phyloP scores from a whole-genome alignment of 2,797 vertebrate species.

The Zenarchopterus dispar region DNA sequence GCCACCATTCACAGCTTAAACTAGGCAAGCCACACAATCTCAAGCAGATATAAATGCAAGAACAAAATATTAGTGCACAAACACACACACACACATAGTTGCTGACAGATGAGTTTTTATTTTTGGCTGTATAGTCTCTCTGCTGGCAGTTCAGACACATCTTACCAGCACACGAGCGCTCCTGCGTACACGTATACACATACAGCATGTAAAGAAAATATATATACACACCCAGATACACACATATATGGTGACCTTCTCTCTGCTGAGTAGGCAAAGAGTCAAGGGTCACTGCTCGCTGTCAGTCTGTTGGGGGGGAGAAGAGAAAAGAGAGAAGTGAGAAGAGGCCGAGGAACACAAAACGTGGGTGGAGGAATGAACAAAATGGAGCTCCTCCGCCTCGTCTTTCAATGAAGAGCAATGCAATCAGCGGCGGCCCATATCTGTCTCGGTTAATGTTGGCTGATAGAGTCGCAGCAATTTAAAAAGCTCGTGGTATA shows the following conservation, averaged over 20 bases:
- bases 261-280: slow-evolving; percentile 80
- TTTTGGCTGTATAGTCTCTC: slow-evolving; percentile 78
- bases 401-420: slow-evolving; percentile 72
- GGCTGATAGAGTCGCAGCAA: slow-evolving; percentile 66
- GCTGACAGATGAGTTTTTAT: slow-evolving; percentile 81
- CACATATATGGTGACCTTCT: slow-evolving; percentile 74
- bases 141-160: slow-evolving; percentile 76
- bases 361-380: slow-evolving; percentile 52
- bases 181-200: slow-evolving; percentile 44
- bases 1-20: slow-evolving; percentile 55
- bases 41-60: slow-evolving; percentile 57
- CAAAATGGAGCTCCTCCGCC: slow-evolving; percentile 45
- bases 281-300: slow-evolving; percentile 79
- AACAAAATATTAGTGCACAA: slow-evolving; percentile 47
- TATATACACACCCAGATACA: slow-evolving; percentile 31
- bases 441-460: slow-evolving; percentile 72
- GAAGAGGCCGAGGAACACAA: slow-evolving; percentile 47
- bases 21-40: slow-evolving; percentile 56
- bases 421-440: slow-evolving; percentile 69
- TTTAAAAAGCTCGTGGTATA: slow-evolving; percentile 66
- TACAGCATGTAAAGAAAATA: slow-evolving; percentile 42
- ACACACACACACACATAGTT: slow-evolving; percentile 34
- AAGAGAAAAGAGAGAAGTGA: slow-evolving; percentile 35
- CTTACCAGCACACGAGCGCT: slow-evolving; percentile 47
- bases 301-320: slow-evolving; percentile 74